These are phyloP conservation scores for Pan troglodytes DNA, from an alignment of 2,113 vertebrate genomes.

Conservation along the genomic window NHGRI_mPanTro3-v2.1_pri NC_072402.2:86355501-86356000, in stretches of 20 bases:
- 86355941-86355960: neutral
- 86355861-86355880: neutral
- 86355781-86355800: neutral
- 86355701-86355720: neutral
- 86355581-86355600: neutral
- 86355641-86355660: neutral
- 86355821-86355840: neutral
- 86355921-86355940: neutral
- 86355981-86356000: neutral
- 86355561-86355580: neutral
- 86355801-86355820: neutral
- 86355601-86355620: neutral
- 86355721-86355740: neutral
- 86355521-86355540: neutral
- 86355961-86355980: neutral
- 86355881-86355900: neutral
- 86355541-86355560: neutral
- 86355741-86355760: neutral
- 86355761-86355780: neutral
- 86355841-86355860: neutral
- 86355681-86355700: neutral
- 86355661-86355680: neutral
- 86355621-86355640: neutral
- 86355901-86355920: neutral
- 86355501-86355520: neutral